Base-by-base conservation (phyloP, 2,888 invertebrate genomes). In the Dryobotodes eremita region DNA sequence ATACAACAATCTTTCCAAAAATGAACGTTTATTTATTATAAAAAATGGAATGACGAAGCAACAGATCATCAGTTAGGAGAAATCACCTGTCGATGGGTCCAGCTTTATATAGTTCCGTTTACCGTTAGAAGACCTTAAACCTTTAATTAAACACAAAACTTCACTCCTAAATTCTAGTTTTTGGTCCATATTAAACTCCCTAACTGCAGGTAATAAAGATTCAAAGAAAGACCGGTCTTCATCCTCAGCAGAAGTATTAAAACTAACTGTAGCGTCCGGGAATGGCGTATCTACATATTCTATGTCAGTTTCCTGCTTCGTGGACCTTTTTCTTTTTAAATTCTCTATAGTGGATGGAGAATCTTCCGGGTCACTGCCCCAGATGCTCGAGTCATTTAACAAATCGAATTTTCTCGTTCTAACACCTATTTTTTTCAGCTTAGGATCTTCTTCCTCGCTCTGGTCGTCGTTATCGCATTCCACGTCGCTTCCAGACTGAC, bases 141-240 rank as follows among this genome's bases (percentile, higher is more conserved):
- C 89, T 82, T 95, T 95, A n/a, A 96, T 90, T 73, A 94, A 85
- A 78, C 89, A 90, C 26, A 96, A 77, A 53, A 95, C 92, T 86
- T 95, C 94, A 80, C 93, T 92, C 3, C 96, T 92, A 75, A 96
- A 95, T 74, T 95, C 95, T 71, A 96, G 77, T 84, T 96, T 96
- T 81, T 95, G 94, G 81, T 96, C 96, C 78, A 95, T 85, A 85
- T 93, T 92, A 80, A 96, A 95, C 70, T 92, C 91, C 75, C 94
- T 92, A 7, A 95, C 94, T 3, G 95, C 94, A 2, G 96, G 96
- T 70, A 96, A 76, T 23, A 96, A 89, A 0, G 96, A 96, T 71
- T 95, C 94, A 85, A 96, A 96, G 83, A 96, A 96, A 26, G 94
- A 94, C 75, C 91, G 92, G 66, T 96, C 96, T n/a, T 95, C 96